A percentile compares a stretch with the other conserved stretches of the same genome.
These are phyloP conservation scores for Ginglymostoma cirratum DNA, from an alignment of 2,113 vertebrate species.

Conservation along the genomic window DNA sequence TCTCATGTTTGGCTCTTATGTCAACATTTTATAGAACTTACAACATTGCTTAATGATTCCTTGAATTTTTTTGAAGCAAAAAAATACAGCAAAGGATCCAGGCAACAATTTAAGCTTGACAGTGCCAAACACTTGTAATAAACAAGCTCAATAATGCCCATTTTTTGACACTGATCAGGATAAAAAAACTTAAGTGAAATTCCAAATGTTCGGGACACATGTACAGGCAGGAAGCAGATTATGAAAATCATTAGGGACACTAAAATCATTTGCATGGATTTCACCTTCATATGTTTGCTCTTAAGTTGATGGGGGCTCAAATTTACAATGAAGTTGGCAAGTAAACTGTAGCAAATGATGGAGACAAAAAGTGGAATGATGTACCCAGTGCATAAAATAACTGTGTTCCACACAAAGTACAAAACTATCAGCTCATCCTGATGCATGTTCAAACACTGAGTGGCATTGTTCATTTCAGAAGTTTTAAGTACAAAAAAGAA, in stretches of 20 bases:
- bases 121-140: slow-evolving; percentile 48
- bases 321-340: slow-evolving; percentile 49
- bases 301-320: slow-evolving; percentile 46
- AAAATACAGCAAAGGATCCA: slow-evolving; percentile 47
- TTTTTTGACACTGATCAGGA: not conserved
- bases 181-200: slow-evolving; percentile 46
- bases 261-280: slow-evolving; percentile 51
- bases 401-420: slow-evolving; percentile 51
- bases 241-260: slow-evolving; percentile 54
- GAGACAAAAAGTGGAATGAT: slow-evolving; percentile 51
- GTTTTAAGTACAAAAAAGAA: slow-evolving; percentile 48
- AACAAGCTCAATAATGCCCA: slow-evolving; percentile 41
- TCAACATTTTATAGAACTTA: not conserved
- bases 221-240: slow-evolving; percentile 56
- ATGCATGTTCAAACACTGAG: slow-evolving; percentile 55
- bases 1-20: not conserved
- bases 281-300: slow-evolving; percentile 51
- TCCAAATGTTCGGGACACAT: slow-evolving; percentile 47
- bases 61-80: slow-evolving; percentile 47
- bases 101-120: slow-evolving; percentile 49
- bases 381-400: slow-evolving; percentile 48
- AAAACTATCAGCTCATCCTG: slow-evolving; percentile 42
- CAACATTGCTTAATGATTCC: slow-evolving; percentile 36
- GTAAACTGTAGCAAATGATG: slow-evolving; percentile 48
- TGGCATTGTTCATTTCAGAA: slow-evolving; percentile 42